These are phyloP conservation scores for Odobenus rosmarus DNA, from an alignment of 2,113 vertebrate genomes.

Conservation along the genomic window DNA sequence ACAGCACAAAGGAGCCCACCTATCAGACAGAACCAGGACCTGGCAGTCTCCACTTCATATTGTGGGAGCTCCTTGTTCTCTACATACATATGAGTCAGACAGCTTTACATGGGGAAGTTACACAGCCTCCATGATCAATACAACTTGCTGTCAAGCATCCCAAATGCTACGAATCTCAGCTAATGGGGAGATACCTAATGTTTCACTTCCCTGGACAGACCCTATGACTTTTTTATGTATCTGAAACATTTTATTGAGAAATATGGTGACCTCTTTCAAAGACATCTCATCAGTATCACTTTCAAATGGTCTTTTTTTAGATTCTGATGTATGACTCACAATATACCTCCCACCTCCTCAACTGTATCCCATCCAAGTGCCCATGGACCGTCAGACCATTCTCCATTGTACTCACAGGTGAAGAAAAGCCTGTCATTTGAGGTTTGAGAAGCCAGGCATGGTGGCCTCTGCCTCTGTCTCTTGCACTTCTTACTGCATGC, in stretches of 20 bases:
- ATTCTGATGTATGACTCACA: background rate
- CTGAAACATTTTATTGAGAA: background rate
- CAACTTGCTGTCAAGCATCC: background rate
- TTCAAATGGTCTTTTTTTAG: background rate
- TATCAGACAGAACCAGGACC: background rate
- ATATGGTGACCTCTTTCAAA: background rate
- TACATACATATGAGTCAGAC: background rate
- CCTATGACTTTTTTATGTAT: background rate
- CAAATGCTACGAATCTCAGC: background rate
- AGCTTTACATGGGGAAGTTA: background rate
- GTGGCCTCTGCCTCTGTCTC: background rate
- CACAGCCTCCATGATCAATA: background rate
- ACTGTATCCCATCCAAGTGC: background rate
- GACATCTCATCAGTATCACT: background rate
- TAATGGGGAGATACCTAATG: background rate
- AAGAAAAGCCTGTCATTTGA: background rate
- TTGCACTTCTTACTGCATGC: background rate
- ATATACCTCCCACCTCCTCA: background rate
- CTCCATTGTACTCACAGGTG: background rate
- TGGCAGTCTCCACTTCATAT: background rate
- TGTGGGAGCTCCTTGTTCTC: background rate
- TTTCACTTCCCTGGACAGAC: background rate
- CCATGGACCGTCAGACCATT: background rate
- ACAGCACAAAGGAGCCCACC: accelerated
- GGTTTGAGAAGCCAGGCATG: background rate